A percentile compares a stretch with the other conserved stretches of the same genome.
phyloP scores from a whole-genome alignment of 1,140 invertebrate genomes.

The Pomacea maculata region DNA sequence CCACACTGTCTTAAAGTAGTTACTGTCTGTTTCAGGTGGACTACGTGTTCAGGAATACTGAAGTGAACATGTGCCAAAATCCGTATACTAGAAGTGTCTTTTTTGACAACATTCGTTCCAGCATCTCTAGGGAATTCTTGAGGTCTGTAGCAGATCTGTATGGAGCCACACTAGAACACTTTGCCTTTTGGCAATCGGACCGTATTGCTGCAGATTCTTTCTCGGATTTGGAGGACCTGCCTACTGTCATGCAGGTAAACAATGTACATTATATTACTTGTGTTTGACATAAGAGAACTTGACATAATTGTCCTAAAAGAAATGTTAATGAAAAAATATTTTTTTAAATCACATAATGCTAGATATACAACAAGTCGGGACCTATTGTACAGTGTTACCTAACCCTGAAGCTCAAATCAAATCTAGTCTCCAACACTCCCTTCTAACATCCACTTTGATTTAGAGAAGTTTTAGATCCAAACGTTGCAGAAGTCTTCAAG shows the following conservation, averaged over 20 bases:
- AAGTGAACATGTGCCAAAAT: slow-evolving; percentile 16
- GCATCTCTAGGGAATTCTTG: slow-evolving; percentile 12
- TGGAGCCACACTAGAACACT: background rate
- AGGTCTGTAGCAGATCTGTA: slow-evolving; percentile 6
- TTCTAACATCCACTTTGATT: too few species aligned
- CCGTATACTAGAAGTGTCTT: slow-evolving; percentile 7
- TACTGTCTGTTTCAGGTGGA: slow-evolving; percentile 16
- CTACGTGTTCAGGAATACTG: slow-evolving; percentile 23
- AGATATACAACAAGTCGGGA: too few species aligned
- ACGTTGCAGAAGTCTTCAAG: too few species aligned
- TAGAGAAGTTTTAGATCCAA: too few species aligned
- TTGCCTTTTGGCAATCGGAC: slow-evolving; percentile 13
- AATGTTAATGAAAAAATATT: too few species aligned
- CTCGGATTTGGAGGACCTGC: slow-evolving; percentile 15
- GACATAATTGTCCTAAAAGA: too few species aligned
- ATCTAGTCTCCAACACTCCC: too few species aligned
- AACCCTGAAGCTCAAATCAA: too few species aligned
- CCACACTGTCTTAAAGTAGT: too few species aligned
- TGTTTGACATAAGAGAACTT: too few species aligned
- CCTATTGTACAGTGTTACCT: too few species aligned
- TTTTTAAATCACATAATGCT: too few species aligned
- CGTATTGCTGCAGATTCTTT: slow-evolving; percentile 12
- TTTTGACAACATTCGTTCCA: slow-evolving; percentile 17
- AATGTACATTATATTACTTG: background rate
- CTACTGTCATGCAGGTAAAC: slow-evolving; percentile 12